Conservation (phyloP, 2,113 vertebrate species). For the Apaloderma vittatum region DNA sequence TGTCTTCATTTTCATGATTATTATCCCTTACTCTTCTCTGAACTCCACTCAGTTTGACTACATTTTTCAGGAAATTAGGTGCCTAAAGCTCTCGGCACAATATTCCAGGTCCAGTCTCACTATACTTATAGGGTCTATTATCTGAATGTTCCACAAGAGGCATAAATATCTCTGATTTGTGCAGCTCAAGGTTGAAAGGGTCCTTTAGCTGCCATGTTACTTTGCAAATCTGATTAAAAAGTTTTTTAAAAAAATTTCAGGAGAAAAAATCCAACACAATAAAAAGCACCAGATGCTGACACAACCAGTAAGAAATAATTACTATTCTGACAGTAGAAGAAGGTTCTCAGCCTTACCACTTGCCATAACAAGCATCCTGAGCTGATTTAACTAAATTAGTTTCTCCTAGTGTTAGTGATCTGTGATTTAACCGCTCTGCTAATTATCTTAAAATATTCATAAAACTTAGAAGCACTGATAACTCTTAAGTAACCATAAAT, state of each 20-base stretch:
- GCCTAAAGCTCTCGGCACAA: constrained; percentile 1
- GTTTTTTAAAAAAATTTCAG: background rate
- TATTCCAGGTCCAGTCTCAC: constrained; percentile 14
- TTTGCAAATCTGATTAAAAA: constrained; percentile 48
- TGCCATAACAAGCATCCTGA: background rate
- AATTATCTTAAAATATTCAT: background rate
- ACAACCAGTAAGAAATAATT: background rate
- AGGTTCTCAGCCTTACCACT: background rate
- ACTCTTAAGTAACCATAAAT: background rate
- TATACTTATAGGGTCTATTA: constrained; percentile 41
- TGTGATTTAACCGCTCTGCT: background rate
- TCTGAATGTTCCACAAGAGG: background rate
- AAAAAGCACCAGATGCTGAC: background rate
- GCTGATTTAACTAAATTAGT: background rate
- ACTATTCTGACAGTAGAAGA: background rate
- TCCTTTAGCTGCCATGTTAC: constrained; percentile 19
- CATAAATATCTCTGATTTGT: constrained; percentile 44
- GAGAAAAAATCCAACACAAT: background rate
- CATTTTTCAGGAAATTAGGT: constrained; percentile 39
- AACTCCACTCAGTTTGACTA: background rate
- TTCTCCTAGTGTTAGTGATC: background rate
- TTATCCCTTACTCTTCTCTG: background rate
- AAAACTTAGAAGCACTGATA: background rate
- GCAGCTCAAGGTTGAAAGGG: constrained; percentile 50
- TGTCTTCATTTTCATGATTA: constrained; percentile 5